Conservation (phyloP, 2,888 invertebrate species). For the Napeogenes sylphis region DNA sequence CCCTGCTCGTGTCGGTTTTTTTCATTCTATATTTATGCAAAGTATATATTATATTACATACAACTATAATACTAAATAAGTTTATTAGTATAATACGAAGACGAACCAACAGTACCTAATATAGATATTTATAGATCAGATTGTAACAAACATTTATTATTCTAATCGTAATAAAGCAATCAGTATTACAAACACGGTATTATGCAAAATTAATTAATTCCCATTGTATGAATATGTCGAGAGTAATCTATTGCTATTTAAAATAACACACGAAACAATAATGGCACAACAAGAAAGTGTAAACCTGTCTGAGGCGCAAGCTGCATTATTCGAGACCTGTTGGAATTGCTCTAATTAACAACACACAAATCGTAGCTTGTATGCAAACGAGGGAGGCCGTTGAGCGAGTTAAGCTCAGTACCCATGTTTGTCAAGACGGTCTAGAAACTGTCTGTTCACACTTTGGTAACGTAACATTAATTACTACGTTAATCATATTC, state of each 20-base stretch:
- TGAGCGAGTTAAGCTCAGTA: conserved; percentile 31
- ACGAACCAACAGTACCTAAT: background rate
- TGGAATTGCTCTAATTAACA: conserved; percentile 76
- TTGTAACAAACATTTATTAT: background rate
- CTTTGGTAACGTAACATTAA: background rate
- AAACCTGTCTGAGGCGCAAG: conserved; percentile 50
- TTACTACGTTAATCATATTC: background rate
- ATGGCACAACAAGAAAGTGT: conserved; percentile 65
- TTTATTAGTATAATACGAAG: background rate
- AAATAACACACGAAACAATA: conserved; percentile 73
- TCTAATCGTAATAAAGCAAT: conserved; percentile 2
- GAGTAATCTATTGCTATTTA: conserved; percentile 69
- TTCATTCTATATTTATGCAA: no score
- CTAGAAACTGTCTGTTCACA: conserved; percentile 1
- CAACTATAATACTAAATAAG: background rate
- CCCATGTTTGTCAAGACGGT: conserved; percentile 9
- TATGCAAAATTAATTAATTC: conserved; percentile 72
- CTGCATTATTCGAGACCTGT: conserved; percentile 68
- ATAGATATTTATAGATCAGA: background rate
- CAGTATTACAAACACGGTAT: conserved; percentile 32
- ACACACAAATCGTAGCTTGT: conserved; percentile 77
- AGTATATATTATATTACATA: background rate
- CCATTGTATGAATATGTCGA: conserved; percentile 50
- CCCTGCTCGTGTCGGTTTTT: no score
- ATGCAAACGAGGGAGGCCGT: conserved; percentile 65